phyloP scores from a whole-genome alignment of 1,140 invertebrate genomes.

The Diabrotica undecimpunctata region DNA sequence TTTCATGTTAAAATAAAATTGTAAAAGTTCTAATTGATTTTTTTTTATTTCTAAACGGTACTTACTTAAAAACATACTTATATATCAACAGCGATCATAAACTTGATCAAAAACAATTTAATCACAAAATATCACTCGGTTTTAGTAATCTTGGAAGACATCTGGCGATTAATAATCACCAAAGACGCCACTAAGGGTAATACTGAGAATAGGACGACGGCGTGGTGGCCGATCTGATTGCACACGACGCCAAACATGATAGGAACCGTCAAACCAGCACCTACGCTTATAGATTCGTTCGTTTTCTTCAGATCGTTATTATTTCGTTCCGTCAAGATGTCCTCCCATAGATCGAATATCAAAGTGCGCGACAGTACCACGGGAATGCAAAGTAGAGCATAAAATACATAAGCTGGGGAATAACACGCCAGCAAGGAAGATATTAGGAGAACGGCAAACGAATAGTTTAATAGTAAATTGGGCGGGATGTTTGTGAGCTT shows the following conservation, averaged over 20 bases:
- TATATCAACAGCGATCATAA: too few relatives aligned
- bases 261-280: constrained; percentile 21
- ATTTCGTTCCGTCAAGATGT: constrained; percentile 20
- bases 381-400: constrained; percentile 14
- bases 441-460: constrained; percentile 11
- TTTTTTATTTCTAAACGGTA: too few relatives aligned
- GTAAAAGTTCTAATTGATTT: too few relatives aligned
- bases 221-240: constrained; percentile 21
- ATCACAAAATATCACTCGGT: neutral
- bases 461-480: constrained; percentile 13
- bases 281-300: constrained; percentile 14
- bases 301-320: constrained; percentile 15
- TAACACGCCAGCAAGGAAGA: constrained; percentile 22
- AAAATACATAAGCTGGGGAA: constrained; percentile 22
- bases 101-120: too few relatives aligned
- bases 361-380: constrained; percentile 20
- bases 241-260: constrained; percentile 22
- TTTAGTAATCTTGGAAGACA: neutral
- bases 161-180: constrained; percentile 14
- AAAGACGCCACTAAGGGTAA: constrained; percentile 23
- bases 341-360: constrained; percentile 19
- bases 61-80: too few relatives aligned
- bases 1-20: too few relatives aligned
- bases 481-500: constrained; percentile 7
- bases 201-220: constrained; percentile 28